Conservation (phyloP, 2,113 vertebrate species). For the Grallaria varia region DNA sequence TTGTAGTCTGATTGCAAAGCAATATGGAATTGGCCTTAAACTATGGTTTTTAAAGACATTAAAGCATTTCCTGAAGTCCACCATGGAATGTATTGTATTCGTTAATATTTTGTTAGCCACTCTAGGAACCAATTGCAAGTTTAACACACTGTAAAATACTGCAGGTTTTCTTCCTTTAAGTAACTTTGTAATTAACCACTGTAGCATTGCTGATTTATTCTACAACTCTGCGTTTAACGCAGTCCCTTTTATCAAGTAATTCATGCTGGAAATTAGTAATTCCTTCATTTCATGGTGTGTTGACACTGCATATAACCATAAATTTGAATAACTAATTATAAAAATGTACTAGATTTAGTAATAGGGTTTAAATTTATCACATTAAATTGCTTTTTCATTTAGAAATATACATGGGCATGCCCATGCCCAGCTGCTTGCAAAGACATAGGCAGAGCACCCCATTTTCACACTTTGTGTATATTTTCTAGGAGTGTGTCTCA, state of each 20-base stretch:
- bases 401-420: neutral
- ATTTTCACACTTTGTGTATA: neutral
- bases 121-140: neutral
- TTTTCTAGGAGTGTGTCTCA: neutral
- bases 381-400: neutral
- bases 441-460: neutral
- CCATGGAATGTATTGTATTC: neutral
- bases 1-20: neutral
- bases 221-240: neutral
- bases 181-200: constrained; percentile 49
- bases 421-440: neutral
- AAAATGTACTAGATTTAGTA: neutral
- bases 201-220: constrained; percentile 44
- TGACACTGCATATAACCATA: neutral
- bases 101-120: neutral
- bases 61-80: neutral
- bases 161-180: constrained; percentile 30
- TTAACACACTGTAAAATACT: constrained; percentile 7
- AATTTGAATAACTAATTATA: constrained; percentile 27
- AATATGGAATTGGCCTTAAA: neutral
- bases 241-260: constrained; percentile 28
- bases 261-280: constrained; percentile 35
- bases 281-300: constrained; percentile 42
- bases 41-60: neutral
- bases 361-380: neutral